These are phyloP conservation scores for Littorina saxatilis DNA, from an alignment of 1,140 invertebrate species.

Conservation along the genomic window DNA sequence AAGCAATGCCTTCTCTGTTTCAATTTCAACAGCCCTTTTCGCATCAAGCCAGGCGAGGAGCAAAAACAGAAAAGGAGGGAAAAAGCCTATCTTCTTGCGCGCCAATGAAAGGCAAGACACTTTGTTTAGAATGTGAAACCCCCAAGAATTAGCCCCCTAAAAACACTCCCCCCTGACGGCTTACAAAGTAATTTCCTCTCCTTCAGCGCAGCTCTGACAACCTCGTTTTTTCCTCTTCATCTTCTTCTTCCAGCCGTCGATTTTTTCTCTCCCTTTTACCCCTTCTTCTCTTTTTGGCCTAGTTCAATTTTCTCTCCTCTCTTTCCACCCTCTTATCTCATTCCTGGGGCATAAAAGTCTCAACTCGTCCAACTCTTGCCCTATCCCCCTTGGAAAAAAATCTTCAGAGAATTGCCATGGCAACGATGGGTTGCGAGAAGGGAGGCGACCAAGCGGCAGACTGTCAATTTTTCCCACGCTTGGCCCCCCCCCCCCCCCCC, in stretches of 20 bases:
- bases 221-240: background rate
- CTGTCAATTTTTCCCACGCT: background rate
- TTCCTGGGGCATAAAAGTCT: conserved; percentile 27
- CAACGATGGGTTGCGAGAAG: background rate
- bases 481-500: background rate
- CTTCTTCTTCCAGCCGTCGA: background rate
- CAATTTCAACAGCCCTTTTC: conserved; percentile 13
- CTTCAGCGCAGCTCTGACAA: conserved; percentile 12
- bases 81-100: background rate
- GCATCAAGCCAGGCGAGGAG: background rate
- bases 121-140: conserved; percentile 11
- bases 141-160: conserved; percentile 9
- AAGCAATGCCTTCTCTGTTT: background rate
- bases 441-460: conserved; percentile 10
- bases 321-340: conserved; percentile 25
- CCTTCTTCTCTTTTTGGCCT: background rate
- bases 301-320: conserved; percentile 31
- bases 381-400: too few relatives aligned
- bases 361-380: background rate
- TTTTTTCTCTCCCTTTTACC: conserved; percentile 5
- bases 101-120: conserved; percentile 21
- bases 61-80: background rate
- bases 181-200: conserved; percentile 36
- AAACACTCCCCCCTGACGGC: conserved; percentile 1
- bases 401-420: conserved; percentile 12